Conservation (phyloP, 2,113 vertebrate genomes). For the Macrotus californicus region DNA sequence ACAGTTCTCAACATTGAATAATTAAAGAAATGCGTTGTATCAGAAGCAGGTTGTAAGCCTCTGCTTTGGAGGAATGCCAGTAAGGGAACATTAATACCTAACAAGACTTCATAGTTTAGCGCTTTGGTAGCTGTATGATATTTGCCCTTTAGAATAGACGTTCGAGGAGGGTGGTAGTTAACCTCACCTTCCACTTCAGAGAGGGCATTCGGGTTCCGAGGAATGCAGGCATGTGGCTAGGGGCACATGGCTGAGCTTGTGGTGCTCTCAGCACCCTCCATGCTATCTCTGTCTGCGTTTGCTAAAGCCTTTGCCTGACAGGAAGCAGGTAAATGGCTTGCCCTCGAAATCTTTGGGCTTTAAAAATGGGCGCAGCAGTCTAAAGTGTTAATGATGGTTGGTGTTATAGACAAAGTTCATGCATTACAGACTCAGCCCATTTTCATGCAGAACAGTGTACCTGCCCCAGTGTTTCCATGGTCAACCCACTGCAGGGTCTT, state of each 20-base stretch:
- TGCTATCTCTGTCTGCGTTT: background rate
- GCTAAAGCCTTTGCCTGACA: background rate
- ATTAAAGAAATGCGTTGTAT: conserved; percentile 25
- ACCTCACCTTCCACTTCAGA: background rate
- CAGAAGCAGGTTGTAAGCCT: conserved; percentile 28
- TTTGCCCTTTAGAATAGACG: background rate
- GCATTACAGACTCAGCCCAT: background rate
- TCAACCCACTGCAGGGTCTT: background rate
- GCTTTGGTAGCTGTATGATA: background rate
- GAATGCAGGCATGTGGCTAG: background rate
- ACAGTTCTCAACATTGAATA: conserved; percentile 37
- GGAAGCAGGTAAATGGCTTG: background rate
- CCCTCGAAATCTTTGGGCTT: background rate
- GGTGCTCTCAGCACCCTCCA: rapidly evolving
- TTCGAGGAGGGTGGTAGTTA: background rate
- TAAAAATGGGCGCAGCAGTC: background rate
- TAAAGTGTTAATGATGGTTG: background rate
- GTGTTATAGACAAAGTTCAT: background rate
- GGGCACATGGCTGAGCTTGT: background rate
- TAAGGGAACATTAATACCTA: background rate
- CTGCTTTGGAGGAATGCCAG: conserved; percentile 9
- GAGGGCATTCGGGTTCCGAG: background rate
- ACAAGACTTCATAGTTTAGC: background rate
- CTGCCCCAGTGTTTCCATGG: background rate
- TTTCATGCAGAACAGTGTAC: background rate